Conservation (phyloP, 1,140 invertebrate genomes). For the Drosophila arawakana region DNA sequence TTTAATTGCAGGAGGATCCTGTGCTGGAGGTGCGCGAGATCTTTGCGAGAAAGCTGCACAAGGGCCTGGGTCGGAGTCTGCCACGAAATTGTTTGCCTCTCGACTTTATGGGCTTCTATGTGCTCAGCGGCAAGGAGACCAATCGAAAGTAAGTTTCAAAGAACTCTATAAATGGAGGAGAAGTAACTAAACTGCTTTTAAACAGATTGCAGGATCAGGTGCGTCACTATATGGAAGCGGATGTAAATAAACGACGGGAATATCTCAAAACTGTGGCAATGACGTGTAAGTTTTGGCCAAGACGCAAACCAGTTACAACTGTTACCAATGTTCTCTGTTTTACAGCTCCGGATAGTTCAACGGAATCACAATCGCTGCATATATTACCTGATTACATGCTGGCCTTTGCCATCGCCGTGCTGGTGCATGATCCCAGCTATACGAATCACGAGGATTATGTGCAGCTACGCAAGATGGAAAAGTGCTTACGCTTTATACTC, state of each 20-base stretch:
- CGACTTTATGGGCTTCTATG: constrained; percentile 98
- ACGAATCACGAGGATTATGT: constrained; percentile 90
- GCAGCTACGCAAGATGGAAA: constrained; percentile 91
- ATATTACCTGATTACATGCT: constrained; percentile 98
- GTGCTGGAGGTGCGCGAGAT: constrained; percentile 95
- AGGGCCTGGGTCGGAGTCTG: constrained; percentile 92
- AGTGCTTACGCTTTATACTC: constrained; percentile 96
- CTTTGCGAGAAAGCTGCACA: constrained; percentile 96
- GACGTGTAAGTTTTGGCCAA: constrained; percentile 65
- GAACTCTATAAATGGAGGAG: too few relatives aligned
- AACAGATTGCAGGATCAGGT: constrained; percentile 70
- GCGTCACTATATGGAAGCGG: constrained; percentile 85
- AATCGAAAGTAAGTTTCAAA: constrained; percentile 86
- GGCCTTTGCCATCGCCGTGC: constrained; percentile 96
- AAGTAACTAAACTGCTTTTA: background rate
- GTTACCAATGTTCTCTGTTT: background rate
- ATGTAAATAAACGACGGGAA: constrained; percentile 95
- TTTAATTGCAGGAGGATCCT: constrained; percentile 89
- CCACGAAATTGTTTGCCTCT: constrained; percentile 95
- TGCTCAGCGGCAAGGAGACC: constrained; percentile 93
- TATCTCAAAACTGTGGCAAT: constrained; percentile 93
- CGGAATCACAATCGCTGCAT: constrained; percentile 91
- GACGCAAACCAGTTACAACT: background rate
- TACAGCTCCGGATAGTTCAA: constrained; percentile 69
- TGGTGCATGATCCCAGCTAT: constrained; percentile 95